A percentile compares a stretch with the other conserved stretches of the same genome.
Conservation (phyloP, 1,140 invertebrate genomes). For the Ips nitidus region DNA sequence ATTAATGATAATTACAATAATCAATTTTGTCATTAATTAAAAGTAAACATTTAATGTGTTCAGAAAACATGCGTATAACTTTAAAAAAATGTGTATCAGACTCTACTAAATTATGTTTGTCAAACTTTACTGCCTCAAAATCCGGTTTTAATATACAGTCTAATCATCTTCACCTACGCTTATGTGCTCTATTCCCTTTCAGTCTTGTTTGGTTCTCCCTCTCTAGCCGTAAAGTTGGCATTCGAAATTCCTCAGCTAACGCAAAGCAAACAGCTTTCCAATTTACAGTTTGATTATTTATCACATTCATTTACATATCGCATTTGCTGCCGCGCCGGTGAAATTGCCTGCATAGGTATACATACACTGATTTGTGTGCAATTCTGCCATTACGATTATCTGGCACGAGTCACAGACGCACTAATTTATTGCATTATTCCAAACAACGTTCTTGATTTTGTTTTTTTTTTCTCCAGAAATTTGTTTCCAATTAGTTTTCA, state of each 20-base stretch:
- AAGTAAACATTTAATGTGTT: too few relatives aligned
- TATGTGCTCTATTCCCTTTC: not conserved
- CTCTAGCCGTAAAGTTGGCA: slow-evolving; percentile 11
- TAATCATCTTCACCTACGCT: not conserved
- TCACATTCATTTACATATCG: slow-evolving; percentile 27
- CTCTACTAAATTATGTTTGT: not conserved
- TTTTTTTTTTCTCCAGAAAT: too few relatives aligned
- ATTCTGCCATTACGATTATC: not conserved
- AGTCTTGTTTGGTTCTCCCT: not conserved
- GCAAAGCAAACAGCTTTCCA: slow-evolving; percentile 20
- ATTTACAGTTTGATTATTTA: slow-evolving; percentile 28
- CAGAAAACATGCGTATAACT: not conserved
- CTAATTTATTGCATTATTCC: too few relatives aligned
- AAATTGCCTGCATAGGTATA: slow-evolving; percentile 14
- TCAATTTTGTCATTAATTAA: too few relatives aligned
- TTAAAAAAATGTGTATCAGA: not conserved
- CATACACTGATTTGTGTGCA: slow-evolving; percentile 9
- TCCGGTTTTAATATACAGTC: not conserved
- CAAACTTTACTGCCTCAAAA: not conserved
- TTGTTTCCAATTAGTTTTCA: too few relatives aligned
- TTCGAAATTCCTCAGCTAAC: slow-evolving; percentile 17
- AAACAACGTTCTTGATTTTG: too few relatives aligned
- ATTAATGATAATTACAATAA: too few relatives aligned
- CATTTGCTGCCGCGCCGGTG: slow-evolving; percentile 19
- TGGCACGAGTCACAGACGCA: not conserved